Base-by-base conservation (phyloP, 2,888 invertebrate genomes). In the Heliconius erato region DNA sequence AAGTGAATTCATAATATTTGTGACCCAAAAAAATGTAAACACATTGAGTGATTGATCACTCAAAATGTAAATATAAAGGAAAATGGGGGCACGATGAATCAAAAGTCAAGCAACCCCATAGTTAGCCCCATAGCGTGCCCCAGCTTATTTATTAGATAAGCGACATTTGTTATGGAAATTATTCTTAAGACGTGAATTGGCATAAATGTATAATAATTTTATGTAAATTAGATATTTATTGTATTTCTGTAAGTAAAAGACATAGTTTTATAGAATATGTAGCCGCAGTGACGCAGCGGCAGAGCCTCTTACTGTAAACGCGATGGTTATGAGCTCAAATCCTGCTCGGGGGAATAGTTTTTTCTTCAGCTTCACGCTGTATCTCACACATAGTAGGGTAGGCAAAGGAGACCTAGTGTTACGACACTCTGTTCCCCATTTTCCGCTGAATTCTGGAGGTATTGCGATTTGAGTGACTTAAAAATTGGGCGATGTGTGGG, bases 21-120 rank as follows among this genome's bases (percentile, higher is more conserved):
- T 82, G 83, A 80, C 84, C 84, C 44, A 76, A 82, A 83, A 81
- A 79, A 68, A 76, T 74, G 16, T 79, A 63, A 81, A 76, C 80
- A 84, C 79, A 54, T 44, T 67, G 26, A 80, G 79, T 84, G 84
- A 84, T 74, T 74, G 79, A 84, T 84, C 78, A 84, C 83, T 78
- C 69, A n/a, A 54, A 83, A 74, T 79, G n/a, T 74, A 77, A 59
- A 59, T 72, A 26, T 26, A 71, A 71, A 44, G 16, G 54, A n/a
- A 32, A 79, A 79, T 63, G 63, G 54, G 76, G 79, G 63, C 65
- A 77, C 81, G 81, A 80, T 81, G 71, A 80, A 82, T 81, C 79
- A 81, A 74, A 81, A 40, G 63, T 78, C 69, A 71, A 79, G 79
- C 72, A 67, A 67, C 83, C 68, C 69, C 26, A 79, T 72, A 44